A percentile compares a stretch with the other conserved stretches of the same genome.
Conservation (phyloP, 2,888 invertebrate genomes). For the Metopia argyrocephala region DNA sequence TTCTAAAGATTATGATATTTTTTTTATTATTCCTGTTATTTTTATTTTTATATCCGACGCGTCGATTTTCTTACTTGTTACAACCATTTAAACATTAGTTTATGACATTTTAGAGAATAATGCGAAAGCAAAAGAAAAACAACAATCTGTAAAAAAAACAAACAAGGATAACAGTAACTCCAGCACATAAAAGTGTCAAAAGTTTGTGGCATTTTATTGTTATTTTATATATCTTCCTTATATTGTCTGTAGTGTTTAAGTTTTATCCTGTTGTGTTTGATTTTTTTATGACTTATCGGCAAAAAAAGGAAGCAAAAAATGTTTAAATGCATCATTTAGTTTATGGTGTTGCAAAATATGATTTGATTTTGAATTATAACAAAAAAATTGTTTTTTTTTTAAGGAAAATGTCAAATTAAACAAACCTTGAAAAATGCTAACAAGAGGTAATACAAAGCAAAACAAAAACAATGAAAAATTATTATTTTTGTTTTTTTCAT, state of each 20-base stretch:
- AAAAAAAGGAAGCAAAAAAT: slow-evolving; percentile 10
- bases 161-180: background rate
- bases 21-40: slow-evolving; percentile 28
- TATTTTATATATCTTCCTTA: slow-evolving; percentile 50
- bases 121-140: background rate
- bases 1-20: background rate
- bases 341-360: background rate
- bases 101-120: slow-evolving; percentile 45
- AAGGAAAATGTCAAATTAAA: no score
- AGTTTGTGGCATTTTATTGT: slow-evolving; percentile 55
- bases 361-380: no score
- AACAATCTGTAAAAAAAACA: background rate
- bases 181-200: slow-evolving; percentile 48
- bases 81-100: slow-evolving; percentile 50
- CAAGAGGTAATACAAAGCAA: no score
- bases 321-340: slow-evolving; percentile 31
- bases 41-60: slow-evolving; percentile 26
- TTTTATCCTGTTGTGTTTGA: slow-evolving; percentile 35
- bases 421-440: no score
- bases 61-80: slow-evolving; percentile 54
- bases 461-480: no score
- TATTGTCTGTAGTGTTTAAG: slow-evolving; percentile 37
- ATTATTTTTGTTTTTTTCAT: no score
- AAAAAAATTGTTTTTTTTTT: background rate
- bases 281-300: slow-evolving; percentile 51